Conservation (phyloP, 2,797 vertebrate genomes). For the Sebastes hubbsi region DNA sequence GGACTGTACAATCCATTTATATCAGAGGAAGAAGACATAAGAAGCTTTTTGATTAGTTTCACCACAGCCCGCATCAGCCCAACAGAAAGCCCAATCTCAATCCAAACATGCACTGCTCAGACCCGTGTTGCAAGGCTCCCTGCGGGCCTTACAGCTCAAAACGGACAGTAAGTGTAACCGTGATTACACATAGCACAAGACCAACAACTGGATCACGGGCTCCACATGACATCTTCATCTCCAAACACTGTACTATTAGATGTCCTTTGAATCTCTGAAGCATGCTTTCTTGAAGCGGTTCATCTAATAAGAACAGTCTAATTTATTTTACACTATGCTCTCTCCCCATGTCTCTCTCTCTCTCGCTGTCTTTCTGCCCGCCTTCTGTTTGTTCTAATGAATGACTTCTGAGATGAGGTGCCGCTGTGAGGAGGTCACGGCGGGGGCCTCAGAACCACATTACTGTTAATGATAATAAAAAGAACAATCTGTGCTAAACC, state of each 20-base stretch:
- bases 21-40: conserved; percentile 69
- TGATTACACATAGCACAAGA: conserved; percentile 60
- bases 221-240: conserved; percentile 49
- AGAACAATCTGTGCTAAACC: conserved; percentile 82
- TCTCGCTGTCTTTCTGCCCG: conserved; percentile 56
- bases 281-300: conserved; percentile 46
- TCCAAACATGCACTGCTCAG: conserved; percentile 47
- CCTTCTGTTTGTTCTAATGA: conserved; percentile 85
- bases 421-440: conserved; percentile 81
- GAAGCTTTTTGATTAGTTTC: conserved; percentile 79
- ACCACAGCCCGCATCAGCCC: conserved; percentile 50
- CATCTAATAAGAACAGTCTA: conserved; percentile 70
- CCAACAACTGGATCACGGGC: conserved; percentile 60
- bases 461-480: conserved; percentile 86
- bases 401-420: conserved; percentile 82
- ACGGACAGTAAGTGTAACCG: conserved; percentile 57
- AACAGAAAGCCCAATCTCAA: conserved; percentile 59
- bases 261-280: conserved; percentile 43
- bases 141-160: conserved; percentile 46
- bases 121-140: conserved; percentile 36
- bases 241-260: conserved; percentile 31
- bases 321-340: conserved; percentile 70
- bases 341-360: conserved; percentile 54
- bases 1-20: conserved; percentile 69
- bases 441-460: conserved; percentile 81